Base-by-base conservation (phyloP, 1,140 invertebrate genomes). In the Oscheius sp. region DNA sequence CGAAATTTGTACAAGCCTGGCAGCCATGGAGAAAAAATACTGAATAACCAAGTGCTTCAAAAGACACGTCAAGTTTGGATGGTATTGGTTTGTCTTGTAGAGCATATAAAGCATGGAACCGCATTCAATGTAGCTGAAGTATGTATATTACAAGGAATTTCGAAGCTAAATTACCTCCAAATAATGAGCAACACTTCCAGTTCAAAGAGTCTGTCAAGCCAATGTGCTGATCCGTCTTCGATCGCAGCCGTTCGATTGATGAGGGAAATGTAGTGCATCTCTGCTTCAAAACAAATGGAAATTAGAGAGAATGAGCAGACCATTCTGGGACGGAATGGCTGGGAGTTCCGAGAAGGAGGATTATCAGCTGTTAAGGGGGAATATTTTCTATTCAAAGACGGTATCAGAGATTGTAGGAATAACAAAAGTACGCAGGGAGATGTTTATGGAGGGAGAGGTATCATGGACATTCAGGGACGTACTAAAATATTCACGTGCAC, bases 101-200 rank as follows among this genome's bases (percentile, higher is more conserved):
- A 68, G 65, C 29, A 68, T 49, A 26, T 55, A 68, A 18, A 68
- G 49, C 42, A 68, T 52, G 0, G 49, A 28, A 2, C 65, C 65
- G 15, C 65, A 68, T 68, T 68, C 65, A 20, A 68, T 15, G n/a
- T 68, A 68, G 23, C 65, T 66, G 63, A n/a, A 66, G 45, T 26
- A 26, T 42, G 13, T 7, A 26, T 34, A 23, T 63, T 23, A 13
- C 38, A 35, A 15, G 15, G 32, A 35, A 18, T 23, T 4, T 10
- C 38, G 7, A 7, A 7, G 7, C 38, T 10, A 42, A 42, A 10
- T n/a, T 42, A 42, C 38, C 38, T 55, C 49, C 49, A 55, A 55
- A 23, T 4, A 13, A 55, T 7, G 7, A 55, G 23, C 4, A 7
- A 55, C 15, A 55, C 49, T 55, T 55, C 49, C 49, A 55, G 23